Evolutionary conservation across 2,888 invertebrate genomes (phyloP), one percentile per base, ranked within the genome.

Genomic region (Blera fallax): DNA sequence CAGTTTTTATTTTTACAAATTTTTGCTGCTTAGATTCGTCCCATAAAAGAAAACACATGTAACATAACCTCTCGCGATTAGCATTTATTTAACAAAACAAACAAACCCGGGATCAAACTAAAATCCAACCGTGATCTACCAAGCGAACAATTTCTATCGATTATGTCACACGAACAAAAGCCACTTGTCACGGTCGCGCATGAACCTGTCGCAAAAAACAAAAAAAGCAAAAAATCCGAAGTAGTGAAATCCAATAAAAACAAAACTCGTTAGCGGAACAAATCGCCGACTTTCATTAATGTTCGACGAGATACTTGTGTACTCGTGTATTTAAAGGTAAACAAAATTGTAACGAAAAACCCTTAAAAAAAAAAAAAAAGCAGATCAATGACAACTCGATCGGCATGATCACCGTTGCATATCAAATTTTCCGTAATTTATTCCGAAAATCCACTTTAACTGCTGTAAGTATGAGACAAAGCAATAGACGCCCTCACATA

Each of bases 341-440:
- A 65, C 32, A 43, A 3, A 81, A 37, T 69, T 62, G 69, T 80
- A 69, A 52, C 60, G 10, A 45, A 37, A 82, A 72, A 69, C 14
- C 34, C 52, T 40, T 34, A 34, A 60, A 50, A 34, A 16, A 16
- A 27, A 16, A 3, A n/a, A 6, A 40, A 14, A 40, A 24, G 24
- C 65, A 62, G 79, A 84, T 84, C 74, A 85, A 85, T 81, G 85
- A 70, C 85, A 85, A 81, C 72, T 69, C 72, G 77, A 81, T 85
- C 72, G 52, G 29, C 54, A 48, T 54, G 65, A 74, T 79, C 79
- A 70, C 56, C 60, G 74, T 48, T 72, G 85, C 70, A 81, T 85
- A 69, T 81, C 80, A 52, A 80, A 60, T 76, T 74, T 72, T 65
- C 52, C 72, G 50, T 69, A 74, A 69, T 79, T 60, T 56, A 72